These are phyloP conservation scores for Syrmaticus mikado DNA, from an alignment of 2,113 vertebrate genomes.

Conservation along the genomic window DNA sequence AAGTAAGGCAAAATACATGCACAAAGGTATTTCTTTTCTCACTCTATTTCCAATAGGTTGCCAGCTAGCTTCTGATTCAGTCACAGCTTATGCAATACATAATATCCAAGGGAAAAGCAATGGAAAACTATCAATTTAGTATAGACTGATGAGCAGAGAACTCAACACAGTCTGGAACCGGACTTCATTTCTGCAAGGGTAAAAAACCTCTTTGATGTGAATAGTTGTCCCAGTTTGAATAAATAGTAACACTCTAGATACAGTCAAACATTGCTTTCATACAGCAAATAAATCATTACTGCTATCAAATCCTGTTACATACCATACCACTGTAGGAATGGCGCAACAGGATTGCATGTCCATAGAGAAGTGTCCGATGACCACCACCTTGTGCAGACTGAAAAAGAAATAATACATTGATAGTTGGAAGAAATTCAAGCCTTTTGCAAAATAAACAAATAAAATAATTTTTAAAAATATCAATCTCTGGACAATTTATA, in stretches of 20 bases:
- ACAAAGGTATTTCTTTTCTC: neutral
- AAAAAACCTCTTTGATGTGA: neutral
- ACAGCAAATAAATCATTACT: neutral
- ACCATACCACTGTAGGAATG: constrained; percentile 98
- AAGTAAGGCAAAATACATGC: neutral
- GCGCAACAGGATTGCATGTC: constrained; percentile 92
- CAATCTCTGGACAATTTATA: neutral
- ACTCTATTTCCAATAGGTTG: neutral
- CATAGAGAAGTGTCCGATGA: constrained; percentile 93
- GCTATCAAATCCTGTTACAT: constrained; percentile 16
- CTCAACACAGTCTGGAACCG: neutral
- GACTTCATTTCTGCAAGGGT: neutral
- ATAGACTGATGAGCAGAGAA: neutral
- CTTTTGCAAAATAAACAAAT: neutral
- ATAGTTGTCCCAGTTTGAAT: neutral
- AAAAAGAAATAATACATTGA: neutral
- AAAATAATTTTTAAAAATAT: neutral
- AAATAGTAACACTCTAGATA: neutral
- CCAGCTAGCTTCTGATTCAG: neutral
- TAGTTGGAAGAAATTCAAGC: neutral
- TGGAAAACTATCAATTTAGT: neutral
- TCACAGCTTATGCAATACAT: neutral
- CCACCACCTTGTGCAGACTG: constrained; percentile 92
- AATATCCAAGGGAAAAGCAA: constrained; percentile 1
- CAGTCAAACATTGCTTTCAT: neutral